Evolutionary conservation across 30 jellyfish, hydroid and myxozoan genomes (phyloP), one percentile per base, ranked within the genome.

Genomic region (Nemopilema nomurai): DNA sequence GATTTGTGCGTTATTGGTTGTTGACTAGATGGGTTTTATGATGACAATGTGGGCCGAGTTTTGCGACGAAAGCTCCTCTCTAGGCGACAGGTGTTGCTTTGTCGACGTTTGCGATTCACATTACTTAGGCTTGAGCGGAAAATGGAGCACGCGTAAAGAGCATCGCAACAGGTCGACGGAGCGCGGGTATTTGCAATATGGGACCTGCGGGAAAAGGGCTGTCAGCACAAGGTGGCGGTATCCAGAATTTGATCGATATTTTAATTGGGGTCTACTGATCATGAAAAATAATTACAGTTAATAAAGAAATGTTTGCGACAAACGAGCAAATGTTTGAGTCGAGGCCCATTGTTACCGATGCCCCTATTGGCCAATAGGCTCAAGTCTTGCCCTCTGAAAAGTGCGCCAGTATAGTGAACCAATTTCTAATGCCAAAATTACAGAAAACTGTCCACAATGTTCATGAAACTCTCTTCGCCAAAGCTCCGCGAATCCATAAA

Each of bases 211-310:
- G 30, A 28, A 69, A 72, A 29, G 74, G 68, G 92, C 85, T 52
- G 28, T 29, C 51, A 57, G 86, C 80, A 81, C 78, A 83, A 71
- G 92, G 92, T 83, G 92, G 92, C 82, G 31, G 92, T 83, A 83
- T 83, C 86, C 85, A 83, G 62, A 53, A 83, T 29, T 71, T 83
- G 92, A 83, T 67, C 92, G 92, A 83, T n/a, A 83, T 78, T 22
- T 33, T 28, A 28, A 53, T 41, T 65, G 78, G n/a, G 86, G 79
- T 62, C 92, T 72, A 22, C 33, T 16, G 92, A 83, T 83, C 92
- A 83, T 23, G 73, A 64, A 75, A 41, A 83, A 83, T 65, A 71
- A 83, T 83, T 83, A 71, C 92, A 68, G 33, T 72, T n/a, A 9
- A 50, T 83, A 70, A 70, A 71, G 32, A 71, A 77, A 83, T 71